phyloP scores from a whole-genome alignment of 2,113 vertebrate genomes.

The Pterophyllum scalare region DNA sequence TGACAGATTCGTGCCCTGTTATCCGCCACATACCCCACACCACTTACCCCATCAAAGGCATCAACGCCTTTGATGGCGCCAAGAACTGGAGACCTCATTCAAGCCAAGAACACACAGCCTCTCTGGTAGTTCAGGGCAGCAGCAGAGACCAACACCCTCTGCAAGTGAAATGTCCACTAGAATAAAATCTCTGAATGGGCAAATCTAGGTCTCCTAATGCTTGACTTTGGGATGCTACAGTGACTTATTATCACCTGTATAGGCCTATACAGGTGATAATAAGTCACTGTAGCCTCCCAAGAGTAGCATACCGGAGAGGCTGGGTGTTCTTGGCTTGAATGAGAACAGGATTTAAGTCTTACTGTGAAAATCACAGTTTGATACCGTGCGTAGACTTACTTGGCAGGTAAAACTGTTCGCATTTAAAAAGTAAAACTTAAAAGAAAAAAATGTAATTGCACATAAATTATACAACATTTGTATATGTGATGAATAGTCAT shows the following conservation, averaged over 20 bases:
- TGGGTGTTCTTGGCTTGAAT: too few relatives aligned
- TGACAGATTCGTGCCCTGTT: not conserved
- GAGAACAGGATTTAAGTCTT: not conserved
- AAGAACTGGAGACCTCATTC: not conserved
- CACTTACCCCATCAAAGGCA: not conserved
- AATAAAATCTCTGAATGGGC: not conserved
- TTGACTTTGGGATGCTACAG: not conserved
- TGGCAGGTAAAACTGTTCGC: not conserved
- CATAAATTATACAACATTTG: conserved; percentile 14
- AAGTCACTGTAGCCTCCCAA: too few relatives aligned
- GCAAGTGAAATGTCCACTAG: not conserved
- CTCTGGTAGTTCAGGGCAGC: not conserved
- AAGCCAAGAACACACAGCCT: not conserved
- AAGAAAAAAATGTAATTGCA: not conserved
- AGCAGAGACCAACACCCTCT: not conserved
- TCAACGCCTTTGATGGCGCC: not conserved
- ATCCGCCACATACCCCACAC: not conserved
- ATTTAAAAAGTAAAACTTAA: not conserved
- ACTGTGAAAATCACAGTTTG: not conserved
- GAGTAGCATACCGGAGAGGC: too few relatives aligned
- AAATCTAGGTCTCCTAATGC: not conserved
- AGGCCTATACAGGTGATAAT: too few relatives aligned
- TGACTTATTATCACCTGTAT: not conserved
- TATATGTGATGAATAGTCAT: conserved; percentile 39
- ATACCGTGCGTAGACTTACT: not conserved